phyloP scores from a whole-genome alignment of 2,797 vertebrate genomes.

The Eurystomus glaucurus region DNA sequence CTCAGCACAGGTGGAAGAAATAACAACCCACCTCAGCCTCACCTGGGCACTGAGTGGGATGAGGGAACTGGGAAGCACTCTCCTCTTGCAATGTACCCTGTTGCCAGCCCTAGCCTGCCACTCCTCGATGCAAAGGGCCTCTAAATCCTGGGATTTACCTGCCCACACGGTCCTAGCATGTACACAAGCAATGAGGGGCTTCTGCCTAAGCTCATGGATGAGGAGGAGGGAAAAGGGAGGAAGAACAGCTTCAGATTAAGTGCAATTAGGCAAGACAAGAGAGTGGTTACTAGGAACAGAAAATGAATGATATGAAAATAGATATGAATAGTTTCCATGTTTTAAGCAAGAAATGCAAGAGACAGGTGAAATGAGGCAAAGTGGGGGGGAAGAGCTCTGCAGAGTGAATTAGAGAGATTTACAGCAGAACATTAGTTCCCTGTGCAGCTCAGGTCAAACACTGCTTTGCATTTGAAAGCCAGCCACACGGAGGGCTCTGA shows the following conservation, averaged over 20 bases:
- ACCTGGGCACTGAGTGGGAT: accelerated
- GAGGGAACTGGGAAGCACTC: background rate
- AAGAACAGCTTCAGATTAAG: background rate
- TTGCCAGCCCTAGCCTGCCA: background rate
- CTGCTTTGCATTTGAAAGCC: background rate
- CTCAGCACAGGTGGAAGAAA: background rate
- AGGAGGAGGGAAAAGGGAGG: background rate
- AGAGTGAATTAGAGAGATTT: background rate
- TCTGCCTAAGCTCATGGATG: background rate
- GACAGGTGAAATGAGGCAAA: background rate
- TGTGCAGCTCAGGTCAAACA: background rate
- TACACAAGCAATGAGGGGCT: background rate
- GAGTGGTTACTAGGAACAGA: background rate
- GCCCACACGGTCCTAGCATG: accelerated
- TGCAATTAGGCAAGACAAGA: background rate
- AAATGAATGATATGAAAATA: background rate
- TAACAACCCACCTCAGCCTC: background rate
- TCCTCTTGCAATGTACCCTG: background rate
- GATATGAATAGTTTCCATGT: background rate
- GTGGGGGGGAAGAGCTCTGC: background rate
- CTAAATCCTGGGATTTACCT: background rate
- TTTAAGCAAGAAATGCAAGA: background rate
- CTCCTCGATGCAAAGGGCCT: background rate
- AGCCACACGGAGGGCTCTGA: background rate
- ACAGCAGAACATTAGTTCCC: background rate